Evolutionary conservation across 1,140 invertebrate species (phyloP), one percentile per base, ranked within the genome.

Genomic region (Tetramorium alpestre): DNA sequence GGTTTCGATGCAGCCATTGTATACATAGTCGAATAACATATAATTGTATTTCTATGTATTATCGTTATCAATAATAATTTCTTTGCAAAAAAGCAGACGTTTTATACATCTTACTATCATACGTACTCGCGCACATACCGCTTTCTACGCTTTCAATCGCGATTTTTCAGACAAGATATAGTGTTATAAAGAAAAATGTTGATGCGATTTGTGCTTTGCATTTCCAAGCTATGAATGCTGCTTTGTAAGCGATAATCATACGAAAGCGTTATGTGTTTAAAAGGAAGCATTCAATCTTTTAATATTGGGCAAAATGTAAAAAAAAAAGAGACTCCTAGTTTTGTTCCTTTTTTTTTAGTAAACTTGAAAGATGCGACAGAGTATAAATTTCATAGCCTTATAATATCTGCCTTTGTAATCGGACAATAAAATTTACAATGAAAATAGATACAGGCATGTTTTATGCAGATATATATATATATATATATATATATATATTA

Each of bases 61-160:
- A 62, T 77, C 44, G 28, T 76, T 62, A 78, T 76, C n/a, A 75
- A 75, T 62, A 76, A 85, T 76, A 85, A 85, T 85, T 76, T 77
- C 60, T 75, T 78, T 49, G 18, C 58, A 58, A 49, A 78, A 78
- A 67, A 62, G 76, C 38, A 62, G 13, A 49, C 13, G 44, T 60
- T 60, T 84, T 58, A 72, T 58, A 44, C 10, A 75, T 75, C 2
- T 41, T 25, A 80, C 16, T 28, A 28, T 51, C 33, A 67, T 54
- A 33, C 13, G 51, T 75, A 58, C 18, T 47, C n/a, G 33, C n/a
- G n/a, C 28, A 80, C 11, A 33, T 62, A 47, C 10, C 76, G 25
- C 25, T 78, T 65, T 64, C 18, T n/a, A n/a, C 41, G 38, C 28
- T 75, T 60, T 18, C 4, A 73, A 62, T 33, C 25, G 22, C 16